A percentile compares a stretch with the other conserved stretches of the same genome.
phyloP scores from a whole-genome alignment of 2,888 invertebrate genomes.

The Tiphia femorata region DNA sequence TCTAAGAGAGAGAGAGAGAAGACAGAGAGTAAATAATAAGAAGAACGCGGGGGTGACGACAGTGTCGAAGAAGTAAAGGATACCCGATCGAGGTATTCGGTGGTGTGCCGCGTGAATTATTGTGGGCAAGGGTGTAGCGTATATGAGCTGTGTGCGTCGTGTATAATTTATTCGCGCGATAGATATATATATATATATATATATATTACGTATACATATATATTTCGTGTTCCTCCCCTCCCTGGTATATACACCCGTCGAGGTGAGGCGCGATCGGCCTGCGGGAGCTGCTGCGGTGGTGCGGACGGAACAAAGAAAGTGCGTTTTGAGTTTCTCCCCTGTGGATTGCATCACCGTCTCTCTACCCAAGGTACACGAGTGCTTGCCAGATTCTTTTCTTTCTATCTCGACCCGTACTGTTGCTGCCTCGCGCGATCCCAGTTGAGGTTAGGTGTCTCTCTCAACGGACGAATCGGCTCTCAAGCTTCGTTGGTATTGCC shows the following conservation, averaged over 20 bases:
- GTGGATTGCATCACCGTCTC: conserved; percentile 6
- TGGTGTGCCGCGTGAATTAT: too few species aligned
- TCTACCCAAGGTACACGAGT: conserved; percentile 3
- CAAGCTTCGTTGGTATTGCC: conserved; percentile 21
- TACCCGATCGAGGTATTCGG: too few species aligned
- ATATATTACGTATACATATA: not conserved
- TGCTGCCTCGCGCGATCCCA: conserved; percentile 1
- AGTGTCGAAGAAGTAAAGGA: too few species aligned
- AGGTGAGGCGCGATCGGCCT: too few species aligned
- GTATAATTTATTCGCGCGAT: too few species aligned
- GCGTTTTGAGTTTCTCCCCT: not conserved
- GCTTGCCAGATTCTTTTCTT: not conserved
- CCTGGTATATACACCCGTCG: too few species aligned
- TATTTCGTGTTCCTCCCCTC: too few species aligned
- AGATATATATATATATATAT: conserved; percentile 1
- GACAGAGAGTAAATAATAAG: conserved; percentile 5
- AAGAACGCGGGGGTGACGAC: too few species aligned
- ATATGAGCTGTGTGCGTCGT: too few species aligned
- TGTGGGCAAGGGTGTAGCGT: too few species aligned
- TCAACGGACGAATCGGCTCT: conserved; percentile 33
- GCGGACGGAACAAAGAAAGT: conserved; percentile 6
- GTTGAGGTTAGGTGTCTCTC: conserved; percentile 36
- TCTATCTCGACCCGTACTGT: not conserved
- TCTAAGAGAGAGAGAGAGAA: conserved; percentile 22
- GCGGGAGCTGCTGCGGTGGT: conserved; percentile 6